Conservation (phyloP, 2,113 vertebrate species). For the Sterrhoptilus dennistouni region DNA sequence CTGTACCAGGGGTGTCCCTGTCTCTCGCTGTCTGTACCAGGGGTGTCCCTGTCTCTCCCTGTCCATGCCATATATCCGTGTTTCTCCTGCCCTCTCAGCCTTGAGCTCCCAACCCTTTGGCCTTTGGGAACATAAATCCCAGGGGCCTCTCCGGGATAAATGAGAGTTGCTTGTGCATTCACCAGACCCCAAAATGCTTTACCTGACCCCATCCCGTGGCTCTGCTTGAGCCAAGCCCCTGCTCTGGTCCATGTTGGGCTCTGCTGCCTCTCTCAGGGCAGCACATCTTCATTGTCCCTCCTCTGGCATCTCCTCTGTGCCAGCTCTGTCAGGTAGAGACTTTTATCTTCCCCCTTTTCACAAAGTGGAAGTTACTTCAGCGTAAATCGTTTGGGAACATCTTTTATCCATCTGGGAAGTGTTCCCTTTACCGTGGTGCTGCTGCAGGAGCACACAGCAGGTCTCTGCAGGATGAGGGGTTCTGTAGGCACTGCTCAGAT, state of each 20-base stretch:
- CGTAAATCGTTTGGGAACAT: background rate
- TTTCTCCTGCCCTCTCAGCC: background rate
- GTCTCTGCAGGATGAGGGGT: background rate
- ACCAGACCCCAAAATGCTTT: background rate
- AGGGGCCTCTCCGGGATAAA: background rate
- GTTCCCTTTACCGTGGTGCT: background rate
- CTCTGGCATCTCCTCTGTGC: background rate
- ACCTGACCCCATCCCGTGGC: background rate
- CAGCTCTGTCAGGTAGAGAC: background rate
- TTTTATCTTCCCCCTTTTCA: background rate
- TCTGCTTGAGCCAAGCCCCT: background rate
- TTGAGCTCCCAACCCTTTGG: background rate
- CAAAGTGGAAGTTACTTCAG: background rate
- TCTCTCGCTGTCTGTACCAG: accelerated
- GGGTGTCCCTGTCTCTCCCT: background rate
- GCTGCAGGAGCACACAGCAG: background rate
- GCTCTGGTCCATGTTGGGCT: background rate
- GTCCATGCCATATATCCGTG: accelerated
- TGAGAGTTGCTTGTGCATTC: background rate
- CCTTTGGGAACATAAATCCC: background rate
- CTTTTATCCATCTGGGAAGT: background rate
- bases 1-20: too few relatives aligned
- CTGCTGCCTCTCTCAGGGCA: background rate
- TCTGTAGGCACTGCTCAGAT: background rate
- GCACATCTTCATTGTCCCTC: background rate